A percentile compares a stretch with the other conserved stretches of the same genome.
phyloP scores from a whole-genome alignment of 2,797 vertebrate genomes.

The Columba guinea region DNA sequence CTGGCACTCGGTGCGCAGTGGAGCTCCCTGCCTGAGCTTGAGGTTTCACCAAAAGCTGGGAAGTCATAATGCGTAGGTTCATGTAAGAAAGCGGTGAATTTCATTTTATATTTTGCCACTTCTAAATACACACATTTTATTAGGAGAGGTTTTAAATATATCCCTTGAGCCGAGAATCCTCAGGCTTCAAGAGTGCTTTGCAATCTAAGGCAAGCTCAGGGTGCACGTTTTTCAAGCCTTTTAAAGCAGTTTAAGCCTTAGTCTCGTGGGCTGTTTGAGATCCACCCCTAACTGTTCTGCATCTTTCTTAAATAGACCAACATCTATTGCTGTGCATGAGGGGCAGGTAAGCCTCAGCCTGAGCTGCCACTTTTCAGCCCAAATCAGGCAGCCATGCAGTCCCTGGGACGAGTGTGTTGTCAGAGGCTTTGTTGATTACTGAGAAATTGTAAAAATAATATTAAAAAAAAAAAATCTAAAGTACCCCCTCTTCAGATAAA shows the following conservation, averaged over 20 bases:
- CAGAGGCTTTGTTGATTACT: background rate
- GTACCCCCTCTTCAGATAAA: background rate
- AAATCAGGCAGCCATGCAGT: background rate
- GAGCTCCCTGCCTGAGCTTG: background rate
- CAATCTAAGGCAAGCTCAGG: background rate
- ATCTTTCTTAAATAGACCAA: background rate
- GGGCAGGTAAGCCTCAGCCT: background rate
- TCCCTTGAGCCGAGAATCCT: fast-evolving
- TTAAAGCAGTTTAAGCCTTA: background rate
- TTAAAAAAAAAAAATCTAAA: background rate
- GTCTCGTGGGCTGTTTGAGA: fast-evolving
- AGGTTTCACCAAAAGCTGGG: background rate
- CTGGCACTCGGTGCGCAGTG: fast-evolving
- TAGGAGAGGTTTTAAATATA: background rate
- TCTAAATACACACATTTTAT: background rate
- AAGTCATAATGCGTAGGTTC: fast-evolving
- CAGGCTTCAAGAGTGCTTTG: background rate
- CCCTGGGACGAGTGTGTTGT: background rate
- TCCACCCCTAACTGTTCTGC: background rate
- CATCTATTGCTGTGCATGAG: background rate
- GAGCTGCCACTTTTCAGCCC: fast-evolving
- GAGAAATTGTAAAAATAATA: background rate
- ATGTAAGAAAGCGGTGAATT: background rate
- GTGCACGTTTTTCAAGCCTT: background rate
- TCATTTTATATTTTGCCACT: background rate